Percentiles rank a stretch among this genome's conserved stretches.
These are phyloP conservation scores for Mechanitis messenoides DNA, from an alignment of 2,888 invertebrate genomes.

Conservation along the genomic window DNA sequence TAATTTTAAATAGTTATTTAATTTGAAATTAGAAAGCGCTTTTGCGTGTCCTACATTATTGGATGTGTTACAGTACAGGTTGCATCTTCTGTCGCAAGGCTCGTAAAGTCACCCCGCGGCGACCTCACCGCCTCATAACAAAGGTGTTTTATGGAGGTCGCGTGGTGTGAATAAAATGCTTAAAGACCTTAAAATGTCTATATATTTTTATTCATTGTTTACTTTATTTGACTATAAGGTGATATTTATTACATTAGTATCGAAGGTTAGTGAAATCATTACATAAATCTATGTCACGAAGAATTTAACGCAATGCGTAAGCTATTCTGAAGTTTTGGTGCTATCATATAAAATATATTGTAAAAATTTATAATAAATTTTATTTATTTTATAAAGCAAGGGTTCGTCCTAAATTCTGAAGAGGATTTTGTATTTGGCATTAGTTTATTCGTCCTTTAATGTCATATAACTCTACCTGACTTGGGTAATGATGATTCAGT, in stretches of 20 bases:
- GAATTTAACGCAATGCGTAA: background rate
- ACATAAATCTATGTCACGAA: slow-evolving; percentile 1
- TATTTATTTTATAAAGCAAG: background rate
- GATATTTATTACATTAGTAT: background rate
- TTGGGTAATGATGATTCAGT: background rate
- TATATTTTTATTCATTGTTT: slow-evolving; percentile 9
- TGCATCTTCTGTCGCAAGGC: background rate
- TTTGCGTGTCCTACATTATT: no score
- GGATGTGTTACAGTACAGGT: background rate
- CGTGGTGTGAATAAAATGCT: slow-evolving; percentile 14
- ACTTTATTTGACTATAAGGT: slow-evolving; percentile 6
- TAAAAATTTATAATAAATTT: no score
- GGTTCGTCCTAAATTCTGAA: background rate
- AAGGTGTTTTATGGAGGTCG: slow-evolving; percentile 8
- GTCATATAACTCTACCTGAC: background rate
- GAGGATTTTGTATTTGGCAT: no score
- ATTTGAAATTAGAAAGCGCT: no score
- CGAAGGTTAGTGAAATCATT: background rate
- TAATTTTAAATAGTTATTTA: no score
- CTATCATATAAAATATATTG: background rate
- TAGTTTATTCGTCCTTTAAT: no score
- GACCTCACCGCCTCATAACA: slow-evolving; percentile 1
- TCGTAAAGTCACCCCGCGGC: slow-evolving; percentile 1
- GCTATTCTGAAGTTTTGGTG: background rate
- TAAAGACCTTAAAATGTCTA: slow-evolving; percentile 14